phyloP scores from a whole-genome alignment of 2,797 vertebrate species.

The Crenuchus spilurus region DNA sequence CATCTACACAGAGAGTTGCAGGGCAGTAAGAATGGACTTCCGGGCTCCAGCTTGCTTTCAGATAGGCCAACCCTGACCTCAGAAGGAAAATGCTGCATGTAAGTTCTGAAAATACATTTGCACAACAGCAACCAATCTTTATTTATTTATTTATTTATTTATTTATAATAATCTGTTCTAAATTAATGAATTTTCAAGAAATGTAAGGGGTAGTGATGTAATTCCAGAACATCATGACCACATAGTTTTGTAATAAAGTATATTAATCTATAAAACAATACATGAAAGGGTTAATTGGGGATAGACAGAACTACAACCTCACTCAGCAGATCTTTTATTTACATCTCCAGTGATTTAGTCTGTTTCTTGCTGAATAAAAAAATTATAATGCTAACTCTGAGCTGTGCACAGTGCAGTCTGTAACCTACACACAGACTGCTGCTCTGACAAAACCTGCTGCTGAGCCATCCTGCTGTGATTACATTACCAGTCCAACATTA shows the following conservation, averaged over 20 bases:
- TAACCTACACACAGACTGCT: conserved; percentile 1
- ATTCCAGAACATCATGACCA: not conserved
- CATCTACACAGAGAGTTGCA: conserved; percentile 97
- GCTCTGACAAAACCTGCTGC: conserved; percentile 39
- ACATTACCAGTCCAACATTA: conserved; percentile 19
- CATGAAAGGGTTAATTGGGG: conserved; percentile 9
- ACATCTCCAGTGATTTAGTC: conserved; percentile 5
- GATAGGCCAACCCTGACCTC: conserved; percentile 79
- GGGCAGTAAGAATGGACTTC: conserved; percentile 85
- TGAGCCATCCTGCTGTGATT: conserved; percentile 33
- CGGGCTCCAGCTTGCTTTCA: conserved; percentile 77
- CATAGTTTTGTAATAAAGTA: not conserved
- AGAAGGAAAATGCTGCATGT: conserved; percentile 91
- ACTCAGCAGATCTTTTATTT: conserved; percentile 26
- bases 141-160: too few relatives aligned
- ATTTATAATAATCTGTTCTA: not conserved
- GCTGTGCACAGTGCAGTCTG: not conserved
- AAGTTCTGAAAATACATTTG: conserved; percentile 60
- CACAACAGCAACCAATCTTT: not conserved
- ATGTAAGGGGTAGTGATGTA: not conserved
- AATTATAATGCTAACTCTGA: conserved; percentile 23
- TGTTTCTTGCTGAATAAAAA: not conserved
- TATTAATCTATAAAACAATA: not conserved
- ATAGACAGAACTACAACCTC: conserved; percentile 9
- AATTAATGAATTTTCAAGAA: not conserved